Conservation (phyloP, 2,113 vertebrate genomes). For the Amphiprion ocellaris region DNA sequence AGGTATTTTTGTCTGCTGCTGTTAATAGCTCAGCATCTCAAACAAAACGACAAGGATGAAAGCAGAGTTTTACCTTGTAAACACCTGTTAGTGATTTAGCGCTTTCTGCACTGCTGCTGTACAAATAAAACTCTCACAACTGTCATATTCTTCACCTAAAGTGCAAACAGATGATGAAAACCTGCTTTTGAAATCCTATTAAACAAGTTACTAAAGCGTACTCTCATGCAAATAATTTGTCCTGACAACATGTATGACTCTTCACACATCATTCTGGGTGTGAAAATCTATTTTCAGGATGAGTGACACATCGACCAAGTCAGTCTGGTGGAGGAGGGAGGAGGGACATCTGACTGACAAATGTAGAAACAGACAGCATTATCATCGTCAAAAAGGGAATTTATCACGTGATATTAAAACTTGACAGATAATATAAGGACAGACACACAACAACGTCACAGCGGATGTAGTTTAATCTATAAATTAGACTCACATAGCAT, state of each 20-base stretch:
- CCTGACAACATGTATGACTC: background rate
- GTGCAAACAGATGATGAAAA: background rate
- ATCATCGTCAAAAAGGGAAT: no score
- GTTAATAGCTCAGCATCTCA: no score
- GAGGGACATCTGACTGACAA: no score
- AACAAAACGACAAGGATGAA: no score
- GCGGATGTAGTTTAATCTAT: slow-evolving; percentile 50
- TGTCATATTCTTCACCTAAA: no score
- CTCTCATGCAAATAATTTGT: background rate
- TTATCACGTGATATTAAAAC: background rate
- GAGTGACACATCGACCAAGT: background rate
- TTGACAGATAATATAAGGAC: background rate
- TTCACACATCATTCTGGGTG: background rate
- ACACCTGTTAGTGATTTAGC: no score
- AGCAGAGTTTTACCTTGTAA: no score
- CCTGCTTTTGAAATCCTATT: background rate
- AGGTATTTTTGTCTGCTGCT: no score
- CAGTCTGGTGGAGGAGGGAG: no score
- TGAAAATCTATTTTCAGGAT: background rate
- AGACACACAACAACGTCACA: slow-evolving; percentile 1
- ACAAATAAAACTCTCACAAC: no score
- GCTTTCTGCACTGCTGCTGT: no score
- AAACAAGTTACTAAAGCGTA: background rate
- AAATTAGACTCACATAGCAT: slow-evolving; percentile 43
- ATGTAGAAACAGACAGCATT: background rate